Evolutionary conservation across 2,797 vertebrate species (phyloP), one percentile per base, ranked within the genome.

Genomic region (Fratercula arctica): DNA sequence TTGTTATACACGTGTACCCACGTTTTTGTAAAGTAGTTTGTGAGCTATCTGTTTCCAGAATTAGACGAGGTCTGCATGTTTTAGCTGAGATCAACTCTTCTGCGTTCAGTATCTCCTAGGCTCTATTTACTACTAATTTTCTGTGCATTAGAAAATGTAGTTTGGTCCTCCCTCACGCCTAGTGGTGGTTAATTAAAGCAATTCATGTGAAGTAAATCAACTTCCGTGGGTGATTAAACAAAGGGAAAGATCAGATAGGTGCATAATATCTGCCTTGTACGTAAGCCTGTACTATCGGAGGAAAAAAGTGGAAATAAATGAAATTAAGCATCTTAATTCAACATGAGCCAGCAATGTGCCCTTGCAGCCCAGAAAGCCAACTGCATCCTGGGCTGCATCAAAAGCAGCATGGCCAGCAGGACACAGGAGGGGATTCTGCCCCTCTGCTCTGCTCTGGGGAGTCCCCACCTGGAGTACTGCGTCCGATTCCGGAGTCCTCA

Each of bases 11-110:
- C 1, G 0, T 54, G 81, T 87, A 78, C 75, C 60, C 45, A 11
- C 63, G 0, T 1, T 68, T 91, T 28, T 92, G 88, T 85, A 39
- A 72, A 89, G 76, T 11, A 64, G 56, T 66, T 48, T 53, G 7
- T 45, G 70, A 94, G 77, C 8, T 67, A 19, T 80, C 93, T 66
- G 54, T 66, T 83, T 63, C 61, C 56, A 80, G 56, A 81, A 59
- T 60, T 48, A 89, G 75, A 74, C 60, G 57, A 75, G 63, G 59
- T 25, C 87, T 86, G 51, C 56, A 1, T 48, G 45, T 50, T 95
- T 90, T 35, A 86, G 91, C 90, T 87, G 90, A 90, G 68, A 85
- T 87, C 89, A 91, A 82, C 82, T 69, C 59, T 75, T 48, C 4
- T 1, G 25, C 26, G 19, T 26, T 84, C 59, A 45, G 10, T 25